Base-by-base conservation (phyloP, 1,140 invertebrate species). In the Drosophila persimilis region DNA sequence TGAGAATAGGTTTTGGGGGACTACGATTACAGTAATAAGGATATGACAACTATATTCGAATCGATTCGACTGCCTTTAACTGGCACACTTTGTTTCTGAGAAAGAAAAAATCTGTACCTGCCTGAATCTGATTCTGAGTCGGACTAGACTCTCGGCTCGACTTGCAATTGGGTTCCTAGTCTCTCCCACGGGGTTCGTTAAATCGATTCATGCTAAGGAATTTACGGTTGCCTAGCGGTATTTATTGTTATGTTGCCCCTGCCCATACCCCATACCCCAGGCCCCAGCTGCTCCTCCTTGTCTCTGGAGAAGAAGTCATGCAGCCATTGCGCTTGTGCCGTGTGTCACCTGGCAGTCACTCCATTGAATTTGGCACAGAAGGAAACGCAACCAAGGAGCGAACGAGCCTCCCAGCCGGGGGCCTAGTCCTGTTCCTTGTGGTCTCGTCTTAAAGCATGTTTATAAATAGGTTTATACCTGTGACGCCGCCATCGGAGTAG, bases 201-300 rank as follows among this genome's bases (percentile, higher is more conserved):
- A 88, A 88, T 88, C 83, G 83, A 88, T 88, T 89, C 83, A 88
- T 88, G 83, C 64, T 88, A 79, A 65, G 84, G 84, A 89, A 88
- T 88, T 78, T 83, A 75, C 83, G 65, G 83, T 88, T 88, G 83
- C 83, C 84, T 89, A 88, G 83, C 75, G 75, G 83, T 89, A 88
- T 89, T 88, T 88, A 83, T 86, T 86, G 80, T 89, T 88, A 85
- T 80, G 76, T 56, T 84, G 75, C 43, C 56, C 47, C 48, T 8
- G 31, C 70, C 70, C 29, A 47, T 39, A 6, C 6, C 26, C 22
- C 24, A 15, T 39, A 6, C 26, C 22, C 31, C 22, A 20, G 31
- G 1, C 5, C 52, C 2, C 53, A 15, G 22, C 22, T 11, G 11
- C 51, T 17, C 29, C 20, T 35, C 4, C 51, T 39, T 35, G 24